Base-by-base conservation (phyloP, 2,113 vertebrate genomes). In the Mus pahari region DNA sequence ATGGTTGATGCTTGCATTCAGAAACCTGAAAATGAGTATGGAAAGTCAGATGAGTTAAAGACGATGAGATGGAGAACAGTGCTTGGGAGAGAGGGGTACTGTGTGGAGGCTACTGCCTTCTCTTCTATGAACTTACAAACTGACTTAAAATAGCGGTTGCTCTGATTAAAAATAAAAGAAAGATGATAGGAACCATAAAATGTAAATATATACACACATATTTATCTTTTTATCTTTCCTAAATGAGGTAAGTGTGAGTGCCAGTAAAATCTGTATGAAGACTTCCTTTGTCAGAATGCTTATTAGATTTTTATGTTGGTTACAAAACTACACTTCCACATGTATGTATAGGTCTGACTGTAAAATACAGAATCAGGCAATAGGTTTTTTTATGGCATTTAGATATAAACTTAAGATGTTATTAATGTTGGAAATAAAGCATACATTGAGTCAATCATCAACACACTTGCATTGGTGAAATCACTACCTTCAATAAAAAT, bases 401-500 rank as follows among this genome's bases (percentile, higher is more conserved):
- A 84, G 20, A 88, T 75, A 75, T 73, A 95, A 82, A 58, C 4
- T 81, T 58, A 82, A 93, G 42, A 36, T 62, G 39, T 50, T 60
- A 60, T 74, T 91, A 86, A 20, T 91, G 2, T 79, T 87, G 14
- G 14, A 89, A 92, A 64, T 84, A 88, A 92, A 91, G 3, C 28
- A 79, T 45, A 2, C 50, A 9, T 87, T 87, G 68, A 58, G 78
- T 93, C 79, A 74, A 70, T 58, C 66, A 68, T 36, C 33, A 83
- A 58, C 82, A 86, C 82, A 2, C 11, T 83, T 96, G 24, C 77
- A 62, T 31, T 87, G 82, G 58, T 81, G 75, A 71, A 84, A 93
- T 86, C 53, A 86, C 11, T 2, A 22, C 90, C 48, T 94, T 78
- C 28, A 94, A 93, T 79, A 96, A 92, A 94, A 81, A 79, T 86